These are phyloP conservation scores for Epicauta chinensis DNA, from an alignment of 1,140 invertebrate genomes.

Conservation along the genomic window DNA sequence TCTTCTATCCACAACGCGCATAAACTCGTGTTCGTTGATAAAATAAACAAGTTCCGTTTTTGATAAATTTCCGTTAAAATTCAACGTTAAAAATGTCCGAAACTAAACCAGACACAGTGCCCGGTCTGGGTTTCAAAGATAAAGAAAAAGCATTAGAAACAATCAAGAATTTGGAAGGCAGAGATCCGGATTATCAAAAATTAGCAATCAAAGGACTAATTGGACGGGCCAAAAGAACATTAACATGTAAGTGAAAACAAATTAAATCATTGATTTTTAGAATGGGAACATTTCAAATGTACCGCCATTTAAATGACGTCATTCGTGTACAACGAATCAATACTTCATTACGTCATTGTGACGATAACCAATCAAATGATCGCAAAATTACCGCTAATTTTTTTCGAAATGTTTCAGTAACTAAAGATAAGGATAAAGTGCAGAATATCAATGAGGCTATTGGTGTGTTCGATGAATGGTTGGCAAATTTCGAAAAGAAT, in stretches of 20 bases:
- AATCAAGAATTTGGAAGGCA: slow-evolving; percentile 52
- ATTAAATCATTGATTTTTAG: neutral
- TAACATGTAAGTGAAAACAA: slow-evolving; percentile 51
- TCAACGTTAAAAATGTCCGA: slow-evolving; percentile 35
- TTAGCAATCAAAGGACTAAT: slow-evolving; percentile 57
- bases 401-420: slow-evolving; percentile 45
- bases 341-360: no score
- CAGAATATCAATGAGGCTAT: slow-evolving; percentile 59
- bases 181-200: slow-evolving; percentile 60
- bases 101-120: slow-evolving; percentile 45
- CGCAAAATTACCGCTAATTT: neutral
- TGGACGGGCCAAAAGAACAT: slow-evolving; percentile 55
- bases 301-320: no score
- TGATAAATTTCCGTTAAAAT: no score
- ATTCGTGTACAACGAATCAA: no score
- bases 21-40: no score
- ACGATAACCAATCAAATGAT: neutral
- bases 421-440: slow-evolving; percentile 59
- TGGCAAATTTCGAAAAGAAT: slow-evolving; percentile 55
- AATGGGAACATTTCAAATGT: neutral
- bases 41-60: neutral
- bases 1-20: no score
- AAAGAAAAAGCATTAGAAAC: slow-evolving; percentile 59
- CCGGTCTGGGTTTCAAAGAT: slow-evolving; percentile 59
- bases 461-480: slow-evolving; percentile 55